Percentiles rank a stretch among this genome's conserved stretches.
These are phyloP conservation scores for Chelon auratus DNA, from an alignment of 2,797 vertebrate genomes.

Conservation along the genomic window DNA sequence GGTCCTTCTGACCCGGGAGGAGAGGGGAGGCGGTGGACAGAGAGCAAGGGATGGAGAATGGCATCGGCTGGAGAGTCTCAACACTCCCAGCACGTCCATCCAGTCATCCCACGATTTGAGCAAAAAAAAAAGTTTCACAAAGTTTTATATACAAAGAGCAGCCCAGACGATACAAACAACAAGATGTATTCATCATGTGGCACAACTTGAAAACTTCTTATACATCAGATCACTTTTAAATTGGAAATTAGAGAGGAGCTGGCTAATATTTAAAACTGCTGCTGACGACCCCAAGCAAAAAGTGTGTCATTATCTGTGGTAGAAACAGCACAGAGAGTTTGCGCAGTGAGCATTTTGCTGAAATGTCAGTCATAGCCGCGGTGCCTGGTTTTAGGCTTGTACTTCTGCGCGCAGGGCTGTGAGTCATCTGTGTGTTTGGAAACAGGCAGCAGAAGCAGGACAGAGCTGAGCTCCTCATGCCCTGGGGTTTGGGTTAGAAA, in stretches of 20 bases:
- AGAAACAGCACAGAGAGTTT: slow-evolving; percentile 34
- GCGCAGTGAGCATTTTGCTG: slow-evolving; percentile 24
- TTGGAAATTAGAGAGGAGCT: slow-evolving; percentile 14
- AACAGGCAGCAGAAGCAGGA: slow-evolving; percentile 40
- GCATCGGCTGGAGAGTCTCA: slow-evolving; percentile 35
- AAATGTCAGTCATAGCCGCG: slow-evolving; percentile 20
- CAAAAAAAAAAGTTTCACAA: slow-evolving; percentile 37
- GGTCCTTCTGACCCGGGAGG: slow-evolving; percentile 38
- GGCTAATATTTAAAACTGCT: slow-evolving; percentile 14
- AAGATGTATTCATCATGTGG: slow-evolving; percentile 32
- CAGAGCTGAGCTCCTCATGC: slow-evolving; percentile 30
- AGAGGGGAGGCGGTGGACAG: slow-evolving; percentile 30
- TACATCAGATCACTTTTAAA: slow-evolving; percentile 29
- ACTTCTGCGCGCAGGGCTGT: slow-evolving; percentile 8
- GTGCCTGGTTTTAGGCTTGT: background rate
- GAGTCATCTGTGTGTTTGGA: background rate
- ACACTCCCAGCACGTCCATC: slow-evolving; percentile 42
- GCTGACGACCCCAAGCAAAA: slow-evolving; percentile 9
- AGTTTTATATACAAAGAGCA: slow-evolving; percentile 61
- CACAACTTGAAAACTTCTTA: slow-evolving; percentile 29
- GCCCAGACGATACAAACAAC: slow-evolving; percentile 48
- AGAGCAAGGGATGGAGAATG: slow-evolving; percentile 32
- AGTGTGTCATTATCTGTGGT: slow-evolving; percentile 2
- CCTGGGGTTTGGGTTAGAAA: slow-evolving; percentile 64
- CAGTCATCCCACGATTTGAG: slow-evolving; percentile 25